These are phyloP conservation scores for Synanthedon vespiformis DNA, from an alignment of 2,888 invertebrate species.

Conservation along the genomic window DNA sequence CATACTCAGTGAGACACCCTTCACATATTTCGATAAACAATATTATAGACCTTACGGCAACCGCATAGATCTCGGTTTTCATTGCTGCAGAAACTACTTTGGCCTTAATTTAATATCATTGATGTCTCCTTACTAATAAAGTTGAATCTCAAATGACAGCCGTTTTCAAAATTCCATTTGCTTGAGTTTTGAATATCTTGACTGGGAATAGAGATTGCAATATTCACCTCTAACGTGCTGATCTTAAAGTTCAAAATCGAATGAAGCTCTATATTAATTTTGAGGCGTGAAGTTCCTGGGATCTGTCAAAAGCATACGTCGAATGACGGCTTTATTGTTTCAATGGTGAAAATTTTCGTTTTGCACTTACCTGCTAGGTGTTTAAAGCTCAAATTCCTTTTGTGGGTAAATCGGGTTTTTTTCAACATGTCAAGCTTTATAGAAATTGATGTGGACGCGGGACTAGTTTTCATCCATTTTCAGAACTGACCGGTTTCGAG, in stretches of 20 bases:
- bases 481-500: neutral
- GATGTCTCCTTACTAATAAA: slow-evolving; percentile 4
- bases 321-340: slow-evolving; percentile 10
- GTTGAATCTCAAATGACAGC: slow-evolving; percentile 6
- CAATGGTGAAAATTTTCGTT: slow-evolving; percentile 3
- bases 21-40: neutral
- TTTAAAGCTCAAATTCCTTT: neutral
- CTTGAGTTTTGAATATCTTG: neutral
- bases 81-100: slow-evolving; percentile 7
- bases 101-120: slow-evolving; percentile 8
- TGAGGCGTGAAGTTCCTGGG: slow-evolving; percentile 21
- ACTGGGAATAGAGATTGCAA: neutral
- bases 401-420: neutral
- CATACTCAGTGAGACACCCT: neutral
- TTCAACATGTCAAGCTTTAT: too few relatives aligned
- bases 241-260: neutral
- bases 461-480: neutral
- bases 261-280: slow-evolving; percentile 7
- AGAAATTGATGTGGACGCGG: too few relatives aligned
- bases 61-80: neutral
- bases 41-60: too few relatives aligned
- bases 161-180: neutral
- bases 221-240: neutral
- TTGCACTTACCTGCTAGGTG: neutral
- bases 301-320: slow-evolving; percentile 36